phyloP scores from a whole-genome alignment of 2,888 invertebrate genomes.

The Thereva unica region DNA sequence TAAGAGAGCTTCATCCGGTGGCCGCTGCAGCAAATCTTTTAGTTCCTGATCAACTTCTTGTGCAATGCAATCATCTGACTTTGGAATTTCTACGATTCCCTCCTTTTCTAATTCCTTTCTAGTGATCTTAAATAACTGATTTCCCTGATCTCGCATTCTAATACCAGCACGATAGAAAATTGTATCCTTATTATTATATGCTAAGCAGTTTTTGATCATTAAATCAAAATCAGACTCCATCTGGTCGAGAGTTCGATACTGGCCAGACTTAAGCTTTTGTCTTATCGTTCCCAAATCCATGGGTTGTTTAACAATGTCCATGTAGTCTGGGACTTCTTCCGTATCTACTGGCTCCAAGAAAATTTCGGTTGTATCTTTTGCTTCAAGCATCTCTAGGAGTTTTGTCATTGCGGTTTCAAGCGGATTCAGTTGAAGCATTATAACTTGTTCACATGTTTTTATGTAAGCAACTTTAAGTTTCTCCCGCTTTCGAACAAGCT shows the following conservation, averaged over 20 bases:
- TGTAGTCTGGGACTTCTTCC: constrained; percentile 88
- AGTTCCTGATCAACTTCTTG: constrained; percentile 63
- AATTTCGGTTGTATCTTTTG: constrained; percentile 82
- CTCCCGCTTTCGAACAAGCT: constrained; percentile 93
- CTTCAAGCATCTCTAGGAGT: constrained; percentile 75
- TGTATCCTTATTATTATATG: constrained; percentile 94
- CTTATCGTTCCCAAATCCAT: constrained; percentile 93
- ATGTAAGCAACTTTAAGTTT: constrained; percentile 88
- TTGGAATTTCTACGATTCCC: constrained; percentile 53
- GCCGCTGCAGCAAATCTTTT: constrained; percentile 55
- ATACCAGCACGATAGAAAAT: constrained; percentile 90
- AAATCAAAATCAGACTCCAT: constrained; percentile 89
- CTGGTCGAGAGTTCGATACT: constrained; percentile 73
- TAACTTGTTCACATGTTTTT: constrained; percentile 77
- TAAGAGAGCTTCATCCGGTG: constrained; percentile 52
- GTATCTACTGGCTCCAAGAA: constrained; percentile 92
- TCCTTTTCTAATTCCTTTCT: constrained; percentile 67
- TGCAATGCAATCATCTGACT: constrained; percentile 61
- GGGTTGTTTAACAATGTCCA: constrained; percentile 78
- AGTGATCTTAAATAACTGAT: constrained; percentile 76
- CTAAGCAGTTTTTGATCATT: constrained; percentile 95
- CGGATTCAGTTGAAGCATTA: constrained; percentile 81
- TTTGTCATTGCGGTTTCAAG: constrained; percentile 77
- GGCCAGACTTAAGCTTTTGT: constrained; percentile 69
- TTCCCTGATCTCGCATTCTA: constrained; percentile 88